Base-by-base conservation (phyloP, 2,113 vertebrate genomes). In the Caranx ignobilis region DNA sequence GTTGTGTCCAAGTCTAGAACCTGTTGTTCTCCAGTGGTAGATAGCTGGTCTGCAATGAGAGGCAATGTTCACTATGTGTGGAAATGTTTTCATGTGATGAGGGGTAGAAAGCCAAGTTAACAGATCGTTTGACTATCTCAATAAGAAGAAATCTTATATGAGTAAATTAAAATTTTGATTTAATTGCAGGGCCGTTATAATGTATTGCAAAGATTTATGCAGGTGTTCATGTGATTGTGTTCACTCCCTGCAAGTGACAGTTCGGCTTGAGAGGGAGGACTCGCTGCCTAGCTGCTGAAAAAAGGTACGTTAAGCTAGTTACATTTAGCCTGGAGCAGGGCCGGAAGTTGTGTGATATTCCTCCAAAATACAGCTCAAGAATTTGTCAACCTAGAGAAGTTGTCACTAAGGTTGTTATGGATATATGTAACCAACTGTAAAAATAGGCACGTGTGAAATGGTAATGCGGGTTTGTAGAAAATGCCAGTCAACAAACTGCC, bases 171-270 rank as follows among this genome's bases (percentile, higher is more conserved):
- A 6, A 18, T 45, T 45, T 21, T 34, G 1, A 37, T 5, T 13
- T 41, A n/a, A 41, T 21, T 62, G 19, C 32, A 31, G 43, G 13
- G 15, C 3, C 13, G 2, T 21, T 26, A 7, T 5, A 50, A 10
- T 41, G 8, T 41, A 41, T 10, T 63, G 5, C 19, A 61, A 16
- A 32, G n/a, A 26, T 32, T 0, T 55, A 16, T 57, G 72, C 43
- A 50, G 13, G 55, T 85, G 67, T 67, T 19, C 10, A 6, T 43
- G 13, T 69, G 19, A 21, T 67, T 76, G 21, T 48, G 37, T 47
- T 48, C 59, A n/a, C 54, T 15, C 18, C 10, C n/a, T 66, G 59
- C 11, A 16, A 54, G 35, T 84, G 48, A 66, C 85, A 83, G 62
- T 12, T 67, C 2, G 11, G 26, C 63, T 10, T 31, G 8, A 54